Conservation (phyloP, 1,140 invertebrate species). For the Temnothorax nylanderi region DNA sequence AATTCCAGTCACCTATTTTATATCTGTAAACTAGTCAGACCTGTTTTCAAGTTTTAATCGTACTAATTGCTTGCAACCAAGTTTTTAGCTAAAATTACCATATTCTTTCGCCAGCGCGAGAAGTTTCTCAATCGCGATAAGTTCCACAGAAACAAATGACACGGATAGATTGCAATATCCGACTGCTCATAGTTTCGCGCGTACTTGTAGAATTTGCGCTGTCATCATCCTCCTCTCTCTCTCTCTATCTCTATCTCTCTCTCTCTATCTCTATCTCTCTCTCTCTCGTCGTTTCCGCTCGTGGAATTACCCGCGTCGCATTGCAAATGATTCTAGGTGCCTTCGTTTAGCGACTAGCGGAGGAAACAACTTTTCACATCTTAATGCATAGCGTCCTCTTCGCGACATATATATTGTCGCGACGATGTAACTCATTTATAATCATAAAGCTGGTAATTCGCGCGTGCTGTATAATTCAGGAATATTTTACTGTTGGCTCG, state of each 20-base stretch:
- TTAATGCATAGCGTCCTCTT: conserved; percentile 54
- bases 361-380: conserved; percentile 60
- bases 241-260: background rate
- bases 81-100: conserved; percentile 16
- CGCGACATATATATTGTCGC: conserved; percentile 54
- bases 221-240: background rate
- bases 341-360: conserved; percentile 54
- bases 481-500: conserved; percentile 54
- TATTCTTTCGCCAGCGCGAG: background rate
- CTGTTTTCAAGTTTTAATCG: background rate
- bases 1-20: background rate
- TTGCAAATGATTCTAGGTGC: conserved; percentile 52
- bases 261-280: background rate
- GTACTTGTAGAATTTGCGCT: conserved; percentile 40
- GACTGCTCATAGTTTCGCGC: conserved; percentile 4
- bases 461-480: conserved; percentile 58
- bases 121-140: conserved; percentile 11
- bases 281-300: background rate
- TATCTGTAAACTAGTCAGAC: background rate
- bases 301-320: conserved; percentile 49
- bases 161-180: conserved; percentile 48
- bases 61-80: background rate
- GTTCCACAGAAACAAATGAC: conserved; percentile 17
- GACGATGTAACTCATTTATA: conserved; percentile 57
- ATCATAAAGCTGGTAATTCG: conserved; percentile 59